Evolutionary conservation across 1,140 invertebrate genomes (phyloP), one percentile per base, ranked within the genome.

Genomic region (Zaprionus davidi): DNA sequence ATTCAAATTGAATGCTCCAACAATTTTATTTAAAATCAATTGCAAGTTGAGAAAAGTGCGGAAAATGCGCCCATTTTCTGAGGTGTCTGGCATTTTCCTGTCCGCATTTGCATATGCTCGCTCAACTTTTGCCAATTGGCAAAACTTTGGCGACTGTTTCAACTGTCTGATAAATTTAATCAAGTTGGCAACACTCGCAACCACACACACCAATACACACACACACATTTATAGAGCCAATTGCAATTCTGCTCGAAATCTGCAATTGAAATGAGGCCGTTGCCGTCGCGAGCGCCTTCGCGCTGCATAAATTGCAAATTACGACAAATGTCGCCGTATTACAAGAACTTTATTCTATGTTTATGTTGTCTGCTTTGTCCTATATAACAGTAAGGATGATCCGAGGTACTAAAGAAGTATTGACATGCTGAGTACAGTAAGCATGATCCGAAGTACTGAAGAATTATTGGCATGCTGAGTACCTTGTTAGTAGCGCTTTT

Each of bases 101-200:
- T 51, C n/a, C 20, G 13, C 53, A 79, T 22, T 53, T 67, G 51
- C 51, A 51, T 67, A 75, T 76, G 71, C 49, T 76, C 36, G 6
- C 41, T 46, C 41, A n/a, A 46, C 41, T 46, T 82, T 71, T 59
- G 65, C 56, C 71, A 70, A 36, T 2, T 22, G 31, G 34, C 38
- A 41, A 46, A 70, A 74, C 24, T 49, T 76, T 56, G 38, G 49
- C 38, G 28, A 53, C 49, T 65, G 55, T 26, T 75, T 22, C 56
- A 17, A 55, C 44, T 22, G 44, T 38, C 58, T 71, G 65, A 66
- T 69, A 78, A 84, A 85, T 86, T 86, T 46, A 82, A 82, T 85
- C 71, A 76, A 78, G 68, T 70, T 72, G 60, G 64, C 55, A 58
- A 36, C 15, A 44, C 41, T 44, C 6, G n/a, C 55, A 36, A 41